phyloP scores from a whole-genome alignment of 2,888 invertebrate genomes.

The Ectemnius continuus region DNA sequence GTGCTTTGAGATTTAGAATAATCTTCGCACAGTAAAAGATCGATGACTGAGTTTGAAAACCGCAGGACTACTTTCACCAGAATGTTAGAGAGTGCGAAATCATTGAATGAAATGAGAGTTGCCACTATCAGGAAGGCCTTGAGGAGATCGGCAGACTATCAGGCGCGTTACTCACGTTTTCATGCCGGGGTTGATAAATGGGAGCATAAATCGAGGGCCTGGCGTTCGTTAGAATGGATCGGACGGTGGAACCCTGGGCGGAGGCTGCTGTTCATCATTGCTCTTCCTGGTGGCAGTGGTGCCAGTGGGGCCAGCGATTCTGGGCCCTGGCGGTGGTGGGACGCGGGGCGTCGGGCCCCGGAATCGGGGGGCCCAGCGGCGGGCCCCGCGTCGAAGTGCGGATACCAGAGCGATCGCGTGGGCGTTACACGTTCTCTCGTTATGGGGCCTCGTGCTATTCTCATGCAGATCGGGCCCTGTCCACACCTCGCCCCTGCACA shows the following conservation, averaged over 20 bases:
- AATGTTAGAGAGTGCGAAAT: too few species aligned
- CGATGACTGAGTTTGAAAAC: too few species aligned
- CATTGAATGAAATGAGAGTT: too few species aligned
- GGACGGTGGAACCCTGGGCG: conserved; percentile 24
- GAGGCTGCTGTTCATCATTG: conserved; percentile 60
- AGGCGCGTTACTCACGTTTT: conserved; percentile 58
- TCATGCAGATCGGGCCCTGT: conserved; percentile 57
- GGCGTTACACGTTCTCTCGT: conserved; percentile 63
- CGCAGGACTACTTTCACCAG: too few species aligned
- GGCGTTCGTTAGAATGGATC: conserved; percentile 60
- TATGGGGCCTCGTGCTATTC: conserved; percentile 53
- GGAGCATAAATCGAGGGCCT: conserved; percentile 59
- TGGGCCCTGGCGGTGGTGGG: too few species aligned
- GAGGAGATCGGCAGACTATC: neutral
- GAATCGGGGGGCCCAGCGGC: neutral
- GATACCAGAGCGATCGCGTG: conserved; percentile 63
- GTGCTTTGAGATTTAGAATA: neutral
- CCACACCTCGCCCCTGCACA: conserved; percentile 50
- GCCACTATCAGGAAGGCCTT: too few species aligned
- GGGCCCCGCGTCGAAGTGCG: conserved; percentile 32
- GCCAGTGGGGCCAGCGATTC: neutral
- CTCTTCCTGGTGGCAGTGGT: conserved; percentile 24
- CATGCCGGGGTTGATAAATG: conserved; percentile 63
- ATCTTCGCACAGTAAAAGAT: too few species aligned
- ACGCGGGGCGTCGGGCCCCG: too few species aligned